Percentiles rank a stretch among this genome's conserved stretches.
phyloP scores from a whole-genome alignment of 2,113 vertebrate genomes.

The Arothron firmamentum region DNA sequence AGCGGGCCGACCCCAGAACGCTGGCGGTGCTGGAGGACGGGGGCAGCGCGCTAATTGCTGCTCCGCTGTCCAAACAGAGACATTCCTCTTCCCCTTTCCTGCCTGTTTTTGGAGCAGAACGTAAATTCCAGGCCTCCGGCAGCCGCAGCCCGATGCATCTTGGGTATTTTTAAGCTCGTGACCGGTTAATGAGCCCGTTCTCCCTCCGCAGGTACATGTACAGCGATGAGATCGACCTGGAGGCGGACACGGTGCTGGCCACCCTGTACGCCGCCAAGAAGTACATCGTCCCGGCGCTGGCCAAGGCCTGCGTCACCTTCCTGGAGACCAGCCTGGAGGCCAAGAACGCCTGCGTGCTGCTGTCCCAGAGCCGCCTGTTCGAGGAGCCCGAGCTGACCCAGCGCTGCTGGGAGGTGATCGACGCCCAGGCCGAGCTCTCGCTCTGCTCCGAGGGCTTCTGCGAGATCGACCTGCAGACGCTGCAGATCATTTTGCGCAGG shows the following conservation, averaged over 20 bases:
- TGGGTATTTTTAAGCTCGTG: too few species aligned
- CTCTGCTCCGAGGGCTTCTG: constrained; percentile 92
- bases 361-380: constrained; percentile 96
- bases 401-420: constrained; percentile 98
- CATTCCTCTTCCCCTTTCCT: neutral
- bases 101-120: neutral
- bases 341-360: constrained; percentile 91
- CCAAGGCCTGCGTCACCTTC: constrained; percentile 91
- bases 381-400: constrained; percentile 93
- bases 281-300: constrained; percentile 92
- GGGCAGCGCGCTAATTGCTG: constrained; percentile 54
- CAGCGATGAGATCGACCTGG: constrained; percentile 95
- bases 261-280: constrained; percentile 97
- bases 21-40: constrained; percentile 26
- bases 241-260: constrained; percentile 94
- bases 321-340: constrained; percentile 95
- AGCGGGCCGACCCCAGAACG: constrained; percentile 42
- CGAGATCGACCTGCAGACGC: constrained; percentile 87
- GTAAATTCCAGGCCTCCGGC: too few species aligned
- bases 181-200: too few species aligned
- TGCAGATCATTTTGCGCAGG: constrained; percentile 87
- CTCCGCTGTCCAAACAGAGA: constrained; percentile 46
- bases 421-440: constrained; percentile 93
- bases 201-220: constrained; percentile 86
- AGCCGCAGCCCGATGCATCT: constrained; percentile 10